Percentiles rank a stretch among this genome's conserved stretches.
Conservation (phyloP, 2,888 invertebrate species). For the Diarsia brunnea region DNA sequence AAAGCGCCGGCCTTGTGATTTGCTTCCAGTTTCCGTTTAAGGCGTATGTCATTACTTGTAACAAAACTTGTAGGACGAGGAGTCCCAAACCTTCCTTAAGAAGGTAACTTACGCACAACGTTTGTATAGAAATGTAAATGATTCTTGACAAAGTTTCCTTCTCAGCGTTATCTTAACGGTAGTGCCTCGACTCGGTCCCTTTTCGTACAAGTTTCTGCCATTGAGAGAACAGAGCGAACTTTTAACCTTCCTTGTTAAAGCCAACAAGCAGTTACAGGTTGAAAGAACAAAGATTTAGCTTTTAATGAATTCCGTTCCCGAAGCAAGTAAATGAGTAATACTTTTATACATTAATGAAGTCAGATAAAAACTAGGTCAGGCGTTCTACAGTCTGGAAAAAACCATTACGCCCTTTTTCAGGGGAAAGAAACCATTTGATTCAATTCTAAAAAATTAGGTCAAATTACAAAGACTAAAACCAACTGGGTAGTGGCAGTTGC, state of each 20-base stretch:
- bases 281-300: constrained; percentile 38
- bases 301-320: constrained; percentile 28
- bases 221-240: constrained; percentile 44
- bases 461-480: constrained; percentile 3
- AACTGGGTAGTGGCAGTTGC: constrained; percentile 12
- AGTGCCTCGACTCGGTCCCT: constrained; percentile 37
- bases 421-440: constrained; percentile 10
- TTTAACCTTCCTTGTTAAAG: constrained; percentile 46
- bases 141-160: constrained; percentile 61
- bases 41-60: constrained; percentile 43
- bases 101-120: constrained; percentile 53
- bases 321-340: constrained; percentile 21
- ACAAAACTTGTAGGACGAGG: constrained; percentile 48
- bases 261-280: constrained; percentile 42
- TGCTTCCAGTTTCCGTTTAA: constrained; percentile 52
- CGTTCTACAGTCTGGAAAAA: constrained; percentile 21
- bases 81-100: constrained; percentile 46
- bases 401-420: not conserved
- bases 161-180: constrained; percentile 59
- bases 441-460: constrained; percentile 25
- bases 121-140: constrained; percentile 66
- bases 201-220: constrained; percentile 53
- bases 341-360: constrained; percentile 21
- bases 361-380: constrained; percentile 38
- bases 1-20: constrained; percentile 49